These are phyloP conservation scores for Mastomys natalensis DNA, from an alignment of 2,113 vertebrate species.

Conservation along the genomic window DNA sequence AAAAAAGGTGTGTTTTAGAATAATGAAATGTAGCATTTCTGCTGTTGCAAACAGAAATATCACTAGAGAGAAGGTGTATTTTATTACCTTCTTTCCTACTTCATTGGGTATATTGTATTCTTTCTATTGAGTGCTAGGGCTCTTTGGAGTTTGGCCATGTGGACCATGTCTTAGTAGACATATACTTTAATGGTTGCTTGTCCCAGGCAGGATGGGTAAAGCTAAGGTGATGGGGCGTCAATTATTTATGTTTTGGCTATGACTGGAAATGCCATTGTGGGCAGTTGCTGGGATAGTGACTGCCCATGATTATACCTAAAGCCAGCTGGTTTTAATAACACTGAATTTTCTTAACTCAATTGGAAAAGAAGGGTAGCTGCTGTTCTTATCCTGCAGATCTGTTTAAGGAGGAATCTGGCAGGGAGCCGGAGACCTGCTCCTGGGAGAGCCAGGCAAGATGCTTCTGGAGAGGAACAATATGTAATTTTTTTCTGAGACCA, in stretches of 20 bases:
- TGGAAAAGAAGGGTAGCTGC: slow-evolving; percentile 74
- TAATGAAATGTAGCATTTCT: slow-evolving; percentile 36
- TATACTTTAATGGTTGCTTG: background rate
- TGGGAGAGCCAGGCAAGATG: slow-evolving; percentile 49
- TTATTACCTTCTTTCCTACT: background rate
- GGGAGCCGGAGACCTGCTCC: slow-evolving; percentile 62
- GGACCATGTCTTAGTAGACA: background rate
- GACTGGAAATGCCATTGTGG: background rate
- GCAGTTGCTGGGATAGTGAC: slow-evolving; percentile 57
- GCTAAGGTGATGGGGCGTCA: background rate
- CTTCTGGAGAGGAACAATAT: slow-evolving; percentile 54
- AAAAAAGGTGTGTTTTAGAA: background rate
- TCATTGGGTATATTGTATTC: background rate
- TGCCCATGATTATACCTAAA: slow-evolving; percentile 59
- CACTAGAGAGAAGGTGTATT: background rate
- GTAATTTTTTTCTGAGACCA: slow-evolving; percentile 49
- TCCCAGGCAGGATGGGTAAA: background rate
- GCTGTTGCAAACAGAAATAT: slow-evolving; percentile 26
- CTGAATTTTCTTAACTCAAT: slow-evolving; percentile 69
- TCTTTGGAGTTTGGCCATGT: background rate
- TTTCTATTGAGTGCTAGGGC: background rate
- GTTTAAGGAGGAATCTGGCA: slow-evolving; percentile 66
- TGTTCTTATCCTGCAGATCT: slow-evolving; percentile 70
- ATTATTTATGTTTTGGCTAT: background rate
- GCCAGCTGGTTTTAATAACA: slow-evolving; percentile 74